These are phyloP conservation scores for Gambusia yucatana DNA, from an alignment of 2,797 vertebrate species.

Conservation along the genomic window DNA sequence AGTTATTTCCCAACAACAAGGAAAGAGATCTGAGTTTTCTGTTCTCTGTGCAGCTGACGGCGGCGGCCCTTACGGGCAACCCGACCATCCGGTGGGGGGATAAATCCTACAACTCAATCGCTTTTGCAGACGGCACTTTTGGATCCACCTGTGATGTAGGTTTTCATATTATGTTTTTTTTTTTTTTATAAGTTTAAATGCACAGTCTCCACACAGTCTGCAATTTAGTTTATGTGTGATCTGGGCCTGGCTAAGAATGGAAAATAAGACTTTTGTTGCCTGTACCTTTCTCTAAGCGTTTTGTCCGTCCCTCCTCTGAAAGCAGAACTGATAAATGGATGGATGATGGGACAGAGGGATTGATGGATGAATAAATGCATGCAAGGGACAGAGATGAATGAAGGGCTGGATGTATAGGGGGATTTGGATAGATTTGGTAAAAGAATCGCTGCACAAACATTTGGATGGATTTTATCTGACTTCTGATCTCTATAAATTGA, in stretches of 20 bases:
- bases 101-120: slow-evolving; percentile 90
- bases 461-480: neutral
- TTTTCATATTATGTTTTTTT: slow-evolving; percentile 25
- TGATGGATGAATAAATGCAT: neutral
- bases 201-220: neutral
- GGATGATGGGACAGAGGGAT: neutral
- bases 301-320: neutral
- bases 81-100: slow-evolving; percentile 94
- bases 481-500: neutral
- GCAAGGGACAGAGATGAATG: neutral
- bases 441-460: neutral
- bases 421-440: neutral
- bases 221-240: neutral
- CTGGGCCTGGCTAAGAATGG: neutral
- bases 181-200: neutral
- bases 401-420: neutral
- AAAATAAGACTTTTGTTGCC: neutral
- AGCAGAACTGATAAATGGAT: neutral
- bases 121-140: slow-evolving; percentile 88
- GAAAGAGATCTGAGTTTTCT: slow-evolving; percentile 12
- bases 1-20: neutral
- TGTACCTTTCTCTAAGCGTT: neutral
- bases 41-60: slow-evolving; percentile 76
- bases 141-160: slow-evolving; percentile 91
- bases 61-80: slow-evolving; percentile 82